Percentiles rank a stretch among this genome's conserved stretches.
Evolutionary conservation across 2,113 vertebrate species (phyloP).

Genomic region (Azemiops feae): DNA sequence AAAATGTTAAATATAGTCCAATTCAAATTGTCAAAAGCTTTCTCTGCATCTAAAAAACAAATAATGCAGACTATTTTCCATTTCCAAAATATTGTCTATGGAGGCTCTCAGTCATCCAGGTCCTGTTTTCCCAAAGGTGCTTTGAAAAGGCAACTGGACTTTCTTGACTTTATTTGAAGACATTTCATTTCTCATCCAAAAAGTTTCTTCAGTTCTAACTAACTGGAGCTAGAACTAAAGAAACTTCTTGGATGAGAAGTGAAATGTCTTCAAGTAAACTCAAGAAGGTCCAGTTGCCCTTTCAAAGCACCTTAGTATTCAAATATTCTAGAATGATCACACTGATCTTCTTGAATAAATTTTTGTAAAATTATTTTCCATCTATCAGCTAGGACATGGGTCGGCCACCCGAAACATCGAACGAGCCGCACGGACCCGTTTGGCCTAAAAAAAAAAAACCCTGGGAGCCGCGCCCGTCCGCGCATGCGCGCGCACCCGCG

Average conservation of each 20-base stretch:
- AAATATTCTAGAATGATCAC: neutral
- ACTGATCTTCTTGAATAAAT: neutral
- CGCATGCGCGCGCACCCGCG: too few species aligned
- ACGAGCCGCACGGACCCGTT: too few species aligned
- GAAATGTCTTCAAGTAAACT: neutral
- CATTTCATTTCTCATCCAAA: neutral
- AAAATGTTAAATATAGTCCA: neutral
- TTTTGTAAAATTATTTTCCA: neutral
- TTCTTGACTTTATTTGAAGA: neutral
- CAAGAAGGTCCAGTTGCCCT: neutral
- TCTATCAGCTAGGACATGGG: neutral
- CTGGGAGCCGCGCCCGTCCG: too few species aligned
- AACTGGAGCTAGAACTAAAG: neutral
- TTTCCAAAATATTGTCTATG: neutral
- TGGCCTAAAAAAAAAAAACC: too few species aligned
- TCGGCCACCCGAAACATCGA: too few species aligned
- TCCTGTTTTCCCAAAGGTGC: neutral
- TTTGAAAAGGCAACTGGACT: neutral
- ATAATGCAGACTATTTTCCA: neutral
- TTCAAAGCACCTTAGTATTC: neutral
- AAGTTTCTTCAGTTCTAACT: neutral
- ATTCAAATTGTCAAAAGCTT: neutral
- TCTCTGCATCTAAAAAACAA: neutral
- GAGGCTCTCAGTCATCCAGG: neutral
- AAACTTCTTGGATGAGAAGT: neutral